Evolutionary conservation across 2,888 invertebrate genomes (phyloP).

Genomic region (Hirtodrosophila duncani): DNA sequence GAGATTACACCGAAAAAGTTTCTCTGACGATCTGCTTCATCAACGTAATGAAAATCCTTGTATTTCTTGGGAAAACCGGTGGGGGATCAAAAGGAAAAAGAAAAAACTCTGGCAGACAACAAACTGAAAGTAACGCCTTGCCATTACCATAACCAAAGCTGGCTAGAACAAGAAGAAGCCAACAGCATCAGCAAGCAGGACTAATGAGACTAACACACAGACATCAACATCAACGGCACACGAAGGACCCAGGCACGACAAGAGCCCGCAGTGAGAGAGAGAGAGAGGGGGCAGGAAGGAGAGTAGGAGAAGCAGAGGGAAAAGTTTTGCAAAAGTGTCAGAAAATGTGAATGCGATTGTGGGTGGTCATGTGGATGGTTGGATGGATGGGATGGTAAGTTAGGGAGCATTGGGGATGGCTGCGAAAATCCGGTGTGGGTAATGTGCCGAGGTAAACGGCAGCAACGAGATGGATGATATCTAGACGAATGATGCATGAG

Average conservation of each 20-base stretch:
- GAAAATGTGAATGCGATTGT: slow-evolving; percentile 73
- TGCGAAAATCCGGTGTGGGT: slow-evolving; percentile 38
- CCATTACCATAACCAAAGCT: no score
- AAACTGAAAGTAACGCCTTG: no score
- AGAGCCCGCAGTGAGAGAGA: no score
- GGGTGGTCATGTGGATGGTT: slow-evolving; percentile 9
- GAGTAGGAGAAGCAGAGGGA: slow-evolving; percentile 50
- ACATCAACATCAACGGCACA: slow-evolving; percentile 3
- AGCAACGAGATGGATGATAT: slow-evolving; percentile 74
- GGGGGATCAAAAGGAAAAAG: no score
- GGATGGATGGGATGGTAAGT: neutral
- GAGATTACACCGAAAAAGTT: no score
- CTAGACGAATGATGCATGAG: slow-evolving; percentile 75
- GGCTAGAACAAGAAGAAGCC: no score
- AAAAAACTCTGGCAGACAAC: no score
- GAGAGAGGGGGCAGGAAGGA: slow-evolving; percentile 1
- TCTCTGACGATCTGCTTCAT: no score
- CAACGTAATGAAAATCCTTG: no score
- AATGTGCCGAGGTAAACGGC: slow-evolving; percentile 69
- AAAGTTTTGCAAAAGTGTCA: slow-evolving; percentile 73
- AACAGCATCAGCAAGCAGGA: slow-evolving; percentile 56
- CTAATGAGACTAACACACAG: slow-evolving; percentile 61
- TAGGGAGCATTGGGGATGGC: neutral
- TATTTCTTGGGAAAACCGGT: no score
- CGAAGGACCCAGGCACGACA: neutral